phyloP scores from a whole-genome alignment of 2,113 vertebrate species.

The Tympanuchus pallidicinctus region DNA sequence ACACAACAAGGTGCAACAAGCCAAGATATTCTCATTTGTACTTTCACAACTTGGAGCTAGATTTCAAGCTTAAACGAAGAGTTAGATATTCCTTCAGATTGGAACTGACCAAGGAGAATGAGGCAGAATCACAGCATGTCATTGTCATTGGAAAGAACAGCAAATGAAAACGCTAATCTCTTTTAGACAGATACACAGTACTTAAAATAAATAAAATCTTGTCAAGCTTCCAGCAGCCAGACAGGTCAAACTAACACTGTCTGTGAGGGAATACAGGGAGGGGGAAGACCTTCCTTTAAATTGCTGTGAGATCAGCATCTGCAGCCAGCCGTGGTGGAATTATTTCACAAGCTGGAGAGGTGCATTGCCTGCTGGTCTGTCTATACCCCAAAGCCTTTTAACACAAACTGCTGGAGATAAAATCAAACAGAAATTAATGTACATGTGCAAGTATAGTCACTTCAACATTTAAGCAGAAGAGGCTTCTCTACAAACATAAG shows the following conservation, averaged over 20 bases:
- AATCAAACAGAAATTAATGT: not conserved
- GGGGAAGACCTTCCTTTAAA: not conserved
- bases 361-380: not conserved
- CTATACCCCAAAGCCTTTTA: not conserved
- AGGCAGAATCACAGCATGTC: not conserved
- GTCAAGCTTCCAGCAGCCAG: not conserved
- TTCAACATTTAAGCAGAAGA: not conserved
- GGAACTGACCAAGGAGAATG: not conserved
- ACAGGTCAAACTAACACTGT: not conserved
- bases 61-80: not conserved
- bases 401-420: not conserved
- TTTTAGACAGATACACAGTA: not conserved
- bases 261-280: not conserved
- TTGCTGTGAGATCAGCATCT: not conserved
- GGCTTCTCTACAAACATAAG: not conserved
- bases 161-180: not conserved
- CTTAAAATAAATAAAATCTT: not conserved
- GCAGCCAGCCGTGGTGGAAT: not conserved
- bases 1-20: accelerated
- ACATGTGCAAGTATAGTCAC: accelerated
- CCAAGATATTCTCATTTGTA: not conserved
- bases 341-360: not conserved
- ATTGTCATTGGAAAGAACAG: not conserved
- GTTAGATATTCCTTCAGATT: not conserved
- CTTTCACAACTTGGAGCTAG: accelerated